Evolutionary conservation across 2,888 invertebrate genomes (phyloP).

Genomic region (Amblyjoppa fuscipennis): DNA sequence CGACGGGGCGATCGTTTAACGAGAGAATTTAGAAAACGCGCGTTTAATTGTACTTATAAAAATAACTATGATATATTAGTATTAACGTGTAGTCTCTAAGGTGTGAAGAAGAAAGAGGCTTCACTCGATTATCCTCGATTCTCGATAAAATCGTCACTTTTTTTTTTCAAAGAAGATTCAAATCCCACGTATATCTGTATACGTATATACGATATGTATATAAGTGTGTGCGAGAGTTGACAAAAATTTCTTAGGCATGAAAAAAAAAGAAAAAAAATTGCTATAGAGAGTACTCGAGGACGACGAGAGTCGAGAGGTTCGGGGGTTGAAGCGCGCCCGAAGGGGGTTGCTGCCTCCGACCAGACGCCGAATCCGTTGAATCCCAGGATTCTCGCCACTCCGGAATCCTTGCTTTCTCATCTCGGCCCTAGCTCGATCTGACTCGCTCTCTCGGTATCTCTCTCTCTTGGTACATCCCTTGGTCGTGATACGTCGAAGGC

Average conservation of each 20-base stretch:
- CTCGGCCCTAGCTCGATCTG: not conserved
- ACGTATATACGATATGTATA: not conserved
- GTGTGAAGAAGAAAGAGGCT: conserved; percentile 8
- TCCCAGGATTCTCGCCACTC: not conserved
- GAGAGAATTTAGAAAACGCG: conserved; percentile 44
- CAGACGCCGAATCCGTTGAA: conserved; percentile 31
- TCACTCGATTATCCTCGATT: conserved; percentile 55
- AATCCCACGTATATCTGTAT: not conserved
- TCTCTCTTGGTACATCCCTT: conserved; percentile 15
- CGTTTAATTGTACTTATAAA: conserved; percentile 20
- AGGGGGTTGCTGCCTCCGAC: conserved; percentile 62
- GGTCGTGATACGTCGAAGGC: conserved; percentile 33
- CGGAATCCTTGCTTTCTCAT: conserved; percentile 37
- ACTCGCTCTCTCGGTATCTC: not conserved
- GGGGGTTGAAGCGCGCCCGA: conserved; percentile 54
- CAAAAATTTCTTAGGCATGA: not conserved
- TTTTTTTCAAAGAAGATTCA: not conserved
- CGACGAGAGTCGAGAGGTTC: conserved; percentile 60
- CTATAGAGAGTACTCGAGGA: conserved; percentile 16
- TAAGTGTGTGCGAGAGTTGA: not conserved
- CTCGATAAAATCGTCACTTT: conserved; percentile 9
- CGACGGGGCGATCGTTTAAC: conserved; percentile 57
- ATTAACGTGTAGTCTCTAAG: conserved; percentile 28
- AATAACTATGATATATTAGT: conserved; percentile 29
- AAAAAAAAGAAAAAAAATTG: not conserved